phyloP scores from a whole-genome alignment of 2,113 vertebrate species.

The Amblyopsis rosae region DNA sequence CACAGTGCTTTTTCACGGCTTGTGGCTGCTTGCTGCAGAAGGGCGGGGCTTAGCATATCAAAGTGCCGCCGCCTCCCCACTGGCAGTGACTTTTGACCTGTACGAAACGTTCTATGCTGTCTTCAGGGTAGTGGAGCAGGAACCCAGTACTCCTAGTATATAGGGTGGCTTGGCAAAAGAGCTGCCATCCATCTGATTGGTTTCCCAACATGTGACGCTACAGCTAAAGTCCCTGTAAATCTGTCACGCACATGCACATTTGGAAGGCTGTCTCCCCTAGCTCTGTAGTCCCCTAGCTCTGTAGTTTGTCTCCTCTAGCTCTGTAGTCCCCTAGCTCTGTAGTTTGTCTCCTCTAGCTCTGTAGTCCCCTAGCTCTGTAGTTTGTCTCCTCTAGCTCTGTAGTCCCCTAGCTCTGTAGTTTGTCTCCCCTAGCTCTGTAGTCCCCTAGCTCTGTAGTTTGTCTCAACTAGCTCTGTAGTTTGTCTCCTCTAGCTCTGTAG shows the following conservation, averaged over 20 bases:
- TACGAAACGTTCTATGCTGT: neutral
- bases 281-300: no score
- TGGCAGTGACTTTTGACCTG: slow-evolving; percentile 17
- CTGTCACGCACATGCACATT: neutral
- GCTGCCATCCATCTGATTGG: neutral
- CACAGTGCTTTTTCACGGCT: slow-evolving; percentile 76
- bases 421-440: no score
- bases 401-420: no score
- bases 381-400: no score
- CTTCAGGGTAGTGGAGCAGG: slow-evolving; percentile 3
- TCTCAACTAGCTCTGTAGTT: no score
- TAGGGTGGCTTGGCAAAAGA: neutral
- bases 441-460: no score
- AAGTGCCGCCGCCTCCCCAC: slow-evolving; percentile 6
- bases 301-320: no score
- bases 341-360: no score
- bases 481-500: no score
- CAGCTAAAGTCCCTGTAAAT: neutral
- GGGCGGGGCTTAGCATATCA: neutral
- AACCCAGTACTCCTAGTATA: neutral
- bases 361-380: no score
- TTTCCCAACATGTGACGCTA: neutral
- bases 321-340: no score
- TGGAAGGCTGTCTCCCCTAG: neutral
- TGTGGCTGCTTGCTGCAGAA: slow-evolving; percentile 69